phyloP scores from a whole-genome alignment of 2,797 vertebrate species.

The Tenualosa thibaudeaui region DNA sequence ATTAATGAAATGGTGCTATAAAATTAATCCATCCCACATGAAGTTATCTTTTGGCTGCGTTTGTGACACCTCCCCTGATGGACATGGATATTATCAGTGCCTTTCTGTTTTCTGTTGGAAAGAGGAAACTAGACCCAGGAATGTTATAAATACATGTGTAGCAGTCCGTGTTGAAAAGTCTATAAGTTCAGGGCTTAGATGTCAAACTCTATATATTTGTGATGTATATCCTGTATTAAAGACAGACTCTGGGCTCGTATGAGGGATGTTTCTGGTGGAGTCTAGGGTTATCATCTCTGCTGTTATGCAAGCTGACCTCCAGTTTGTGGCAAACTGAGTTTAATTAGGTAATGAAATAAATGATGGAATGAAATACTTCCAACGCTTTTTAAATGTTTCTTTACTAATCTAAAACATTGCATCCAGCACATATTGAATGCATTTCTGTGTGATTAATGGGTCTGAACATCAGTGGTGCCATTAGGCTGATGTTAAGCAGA shows the following conservation, averaged over 20 bases:
- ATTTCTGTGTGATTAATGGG: slow-evolving; percentile 70
- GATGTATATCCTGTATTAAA: neutral
- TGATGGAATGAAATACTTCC: slow-evolving; percentile 68
- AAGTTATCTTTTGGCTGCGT: neutral
- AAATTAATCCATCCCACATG: neutral
- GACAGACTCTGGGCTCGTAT: neutral
- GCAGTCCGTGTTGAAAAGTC: neutral
- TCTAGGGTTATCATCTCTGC: slow-evolving; percentile 38
- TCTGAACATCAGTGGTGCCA: slow-evolving; percentile 60
- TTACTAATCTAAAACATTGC: slow-evolving; percentile 16
- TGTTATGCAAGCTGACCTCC: slow-evolving; percentile 69
- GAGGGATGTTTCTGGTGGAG: neutral
- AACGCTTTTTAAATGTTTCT: slow-evolving; percentile 18
- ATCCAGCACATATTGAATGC: slow-evolving; percentile 48
- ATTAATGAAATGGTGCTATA: neutral
- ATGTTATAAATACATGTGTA: neutral
- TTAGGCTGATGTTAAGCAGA: slow-evolving; percentile 62
- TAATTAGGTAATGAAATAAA: slow-evolving; percentile 77
- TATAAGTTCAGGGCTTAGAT: neutral
- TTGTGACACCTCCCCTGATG: neutral
- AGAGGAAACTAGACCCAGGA: neutral
- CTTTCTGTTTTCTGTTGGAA: neutral
- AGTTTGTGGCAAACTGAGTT: slow-evolving; percentile 67
- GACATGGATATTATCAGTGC: neutral
- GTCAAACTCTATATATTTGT: neutral